Conservation (phyloP, 2,797 vertebrate species). For the Danio tinwini region DNA sequence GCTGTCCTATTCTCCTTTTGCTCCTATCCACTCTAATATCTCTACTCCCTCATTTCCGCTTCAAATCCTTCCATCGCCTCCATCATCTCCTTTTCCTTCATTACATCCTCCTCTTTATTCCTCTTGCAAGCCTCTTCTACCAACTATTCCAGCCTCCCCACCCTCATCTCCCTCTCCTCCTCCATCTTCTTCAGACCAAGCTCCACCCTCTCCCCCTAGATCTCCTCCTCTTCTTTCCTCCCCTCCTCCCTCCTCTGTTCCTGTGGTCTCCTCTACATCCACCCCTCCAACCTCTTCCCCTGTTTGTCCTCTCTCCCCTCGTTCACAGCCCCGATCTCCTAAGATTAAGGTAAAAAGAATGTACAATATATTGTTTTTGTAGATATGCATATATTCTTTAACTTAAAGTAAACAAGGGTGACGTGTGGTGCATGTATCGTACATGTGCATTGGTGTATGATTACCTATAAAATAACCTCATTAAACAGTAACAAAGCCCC, state of each 20-base stretch:
- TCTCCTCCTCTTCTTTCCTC: slow-evolving; percentile 1
- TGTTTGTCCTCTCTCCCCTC: slow-evolving; percentile 67
- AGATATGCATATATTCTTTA: not conserved
- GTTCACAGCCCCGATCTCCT: slow-evolving; percentile 81
- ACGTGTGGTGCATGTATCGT: slow-evolving; percentile 42
- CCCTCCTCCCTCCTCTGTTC: slow-evolving; percentile 39
- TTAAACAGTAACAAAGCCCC: too few relatives aligned
- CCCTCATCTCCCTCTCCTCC: slow-evolving; percentile 45
- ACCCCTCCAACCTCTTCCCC: slow-evolving; percentile 11
- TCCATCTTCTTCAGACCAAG: slow-evolving; percentile 24
- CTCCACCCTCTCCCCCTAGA: slow-evolving; percentile 3
- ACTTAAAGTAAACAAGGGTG: not conserved
- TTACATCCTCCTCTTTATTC: slow-evolving; percentile 54
- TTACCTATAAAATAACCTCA: too few relatives aligned
- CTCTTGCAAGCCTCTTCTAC: slow-evolving; percentile 60
- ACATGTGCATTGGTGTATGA: not conserved
- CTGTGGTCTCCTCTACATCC: slow-evolving; percentile 1
- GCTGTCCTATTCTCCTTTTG: slow-evolving; percentile 69
- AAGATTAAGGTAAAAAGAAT: slow-evolving; percentile 87
- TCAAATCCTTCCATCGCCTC: slow-evolving; percentile 16
- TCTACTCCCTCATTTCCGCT: not conserved
- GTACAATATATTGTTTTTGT: not conserved
- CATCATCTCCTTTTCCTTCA: slow-evolving; percentile 27
- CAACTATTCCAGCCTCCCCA: slow-evolving; percentile 58
- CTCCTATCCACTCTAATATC: slow-evolving; percentile 20